Evolutionary conservation across 2,113 vertebrate species (phyloP).

Genomic region (Aix galericulata): DNA sequence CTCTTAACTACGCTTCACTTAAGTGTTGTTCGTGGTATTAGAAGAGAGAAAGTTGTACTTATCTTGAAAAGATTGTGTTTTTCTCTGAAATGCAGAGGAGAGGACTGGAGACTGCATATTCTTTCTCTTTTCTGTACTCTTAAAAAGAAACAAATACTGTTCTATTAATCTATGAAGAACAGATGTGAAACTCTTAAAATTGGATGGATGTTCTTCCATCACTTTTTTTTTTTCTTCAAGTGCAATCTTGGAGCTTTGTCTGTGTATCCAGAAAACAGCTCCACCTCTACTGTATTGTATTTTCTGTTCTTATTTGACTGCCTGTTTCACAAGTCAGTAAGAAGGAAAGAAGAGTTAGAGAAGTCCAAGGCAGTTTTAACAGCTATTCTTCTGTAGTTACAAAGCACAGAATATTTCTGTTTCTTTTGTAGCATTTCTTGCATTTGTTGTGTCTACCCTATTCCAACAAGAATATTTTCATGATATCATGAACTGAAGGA

Average conservation of each 20-base stretch:
- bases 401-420: not conserved
- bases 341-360: not conserved
- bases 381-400: not conserved
- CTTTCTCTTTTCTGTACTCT: not conserved
- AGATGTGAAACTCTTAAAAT: accelerated
- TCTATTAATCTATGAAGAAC: not conserved
- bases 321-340: not conserved
- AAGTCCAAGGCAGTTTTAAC: not conserved
- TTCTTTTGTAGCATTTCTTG: not conserved
- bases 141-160: not conserved
- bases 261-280: not conserved
- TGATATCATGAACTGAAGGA: not conserved
- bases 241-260: not conserved
- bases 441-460: accelerated
- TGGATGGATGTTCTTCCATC: not conserved
- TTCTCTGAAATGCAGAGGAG: not conserved
- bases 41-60: not conserved
- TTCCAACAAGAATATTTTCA: not conserved
- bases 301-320: not conserved
- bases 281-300: not conserved
- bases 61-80: not conserved
- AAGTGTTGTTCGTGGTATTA: not conserved
- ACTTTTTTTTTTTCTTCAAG: not conserved
- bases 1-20: not conserved
- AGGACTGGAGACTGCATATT: not conserved